phyloP scores from a whole-genome alignment of 2,888 invertebrate species.

The Rhaphigaster nebulosa region DNA sequence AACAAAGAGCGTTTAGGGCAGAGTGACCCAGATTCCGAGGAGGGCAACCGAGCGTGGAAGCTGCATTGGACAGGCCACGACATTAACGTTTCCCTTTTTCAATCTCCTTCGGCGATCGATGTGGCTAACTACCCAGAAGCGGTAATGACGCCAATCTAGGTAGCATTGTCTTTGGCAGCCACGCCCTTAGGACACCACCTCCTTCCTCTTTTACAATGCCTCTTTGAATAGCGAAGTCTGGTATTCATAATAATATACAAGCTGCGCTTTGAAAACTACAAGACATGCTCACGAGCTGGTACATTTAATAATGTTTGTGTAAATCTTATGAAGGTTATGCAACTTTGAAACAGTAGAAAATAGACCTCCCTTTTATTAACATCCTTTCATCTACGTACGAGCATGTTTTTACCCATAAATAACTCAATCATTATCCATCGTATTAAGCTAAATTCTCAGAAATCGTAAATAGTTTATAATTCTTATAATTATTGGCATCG shows the following conservation, averaged over 20 bases:
- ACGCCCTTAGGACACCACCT: neutral
- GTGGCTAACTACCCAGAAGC: conserved; percentile 39
- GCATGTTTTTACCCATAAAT: too few species aligned
- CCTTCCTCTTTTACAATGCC: neutral
- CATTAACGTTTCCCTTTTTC: conserved; percentile 38
- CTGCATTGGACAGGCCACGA: conserved; percentile 16
- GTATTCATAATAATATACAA: neutral
- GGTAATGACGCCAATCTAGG: conserved; percentile 50
- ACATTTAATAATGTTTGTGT: too few species aligned
- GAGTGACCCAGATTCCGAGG: conserved; percentile 9
- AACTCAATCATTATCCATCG: too few species aligned
- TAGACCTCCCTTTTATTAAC: too few species aligned
- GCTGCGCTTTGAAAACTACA: neutral
- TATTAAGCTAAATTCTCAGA: too few species aligned
- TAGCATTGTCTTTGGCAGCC: conserved; percentile 17
- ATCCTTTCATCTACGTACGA: too few species aligned
- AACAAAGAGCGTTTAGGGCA: conserved; percentile 10
- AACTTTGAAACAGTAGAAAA: too few species aligned
- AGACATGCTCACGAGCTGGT: neutral
- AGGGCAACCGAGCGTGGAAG: neutral
- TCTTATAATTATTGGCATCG: too few species aligned
- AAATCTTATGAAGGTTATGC: too few species aligned
- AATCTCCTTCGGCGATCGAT: conserved; percentile 33
- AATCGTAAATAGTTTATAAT: too few species aligned
- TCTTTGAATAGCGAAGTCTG: neutral